These are phyloP conservation scores for Euclidia mi DNA, from an alignment of 2,888 invertebrate genomes.

Conservation along the genomic window DNA sequence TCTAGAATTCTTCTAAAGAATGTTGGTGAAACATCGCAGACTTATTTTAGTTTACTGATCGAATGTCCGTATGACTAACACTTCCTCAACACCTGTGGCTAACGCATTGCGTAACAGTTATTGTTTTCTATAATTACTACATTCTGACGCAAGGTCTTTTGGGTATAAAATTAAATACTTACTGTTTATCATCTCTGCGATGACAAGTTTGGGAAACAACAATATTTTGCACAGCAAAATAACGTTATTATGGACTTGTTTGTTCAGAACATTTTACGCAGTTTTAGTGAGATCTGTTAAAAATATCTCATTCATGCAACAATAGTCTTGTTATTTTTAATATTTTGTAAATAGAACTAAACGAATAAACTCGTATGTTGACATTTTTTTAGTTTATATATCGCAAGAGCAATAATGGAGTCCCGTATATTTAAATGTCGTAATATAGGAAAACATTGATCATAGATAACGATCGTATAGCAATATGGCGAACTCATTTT, in stretches of 20 bases:
- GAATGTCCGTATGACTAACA: slow-evolving; percentile 35
- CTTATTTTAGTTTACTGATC: slow-evolving; percentile 27
- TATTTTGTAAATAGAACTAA: no score
- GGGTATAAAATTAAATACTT: slow-evolving; percentile 50
- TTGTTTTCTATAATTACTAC: slow-evolving; percentile 59
- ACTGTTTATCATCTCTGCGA: slow-evolving; percentile 42
- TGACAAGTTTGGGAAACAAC: slow-evolving; percentile 35
- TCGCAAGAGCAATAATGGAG: no score
- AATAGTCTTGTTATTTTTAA: no score
- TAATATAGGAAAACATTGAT: no score
- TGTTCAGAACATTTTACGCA: no score
- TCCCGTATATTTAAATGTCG: no score
- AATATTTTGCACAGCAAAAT: slow-evolving; percentile 28
- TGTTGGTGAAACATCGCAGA: slow-evolving; percentile 4
- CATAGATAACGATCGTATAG: no score
- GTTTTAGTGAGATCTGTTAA: no score
- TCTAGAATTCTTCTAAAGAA: slow-evolving; percentile 2
- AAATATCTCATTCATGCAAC: no score
- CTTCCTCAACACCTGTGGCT: slow-evolving; percentile 58
- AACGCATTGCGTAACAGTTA: slow-evolving; percentile 52
- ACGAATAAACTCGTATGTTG: no score
- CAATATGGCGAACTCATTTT: no score
- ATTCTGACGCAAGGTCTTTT: slow-evolving; percentile 51
- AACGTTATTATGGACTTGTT: slow-evolving; percentile 1
- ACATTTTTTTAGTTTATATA: no score